These are phyloP conservation scores for Porphyrio hochstetteri DNA, from an alignment of 2,113 vertebrate species.

Conservation along the genomic window DNA sequence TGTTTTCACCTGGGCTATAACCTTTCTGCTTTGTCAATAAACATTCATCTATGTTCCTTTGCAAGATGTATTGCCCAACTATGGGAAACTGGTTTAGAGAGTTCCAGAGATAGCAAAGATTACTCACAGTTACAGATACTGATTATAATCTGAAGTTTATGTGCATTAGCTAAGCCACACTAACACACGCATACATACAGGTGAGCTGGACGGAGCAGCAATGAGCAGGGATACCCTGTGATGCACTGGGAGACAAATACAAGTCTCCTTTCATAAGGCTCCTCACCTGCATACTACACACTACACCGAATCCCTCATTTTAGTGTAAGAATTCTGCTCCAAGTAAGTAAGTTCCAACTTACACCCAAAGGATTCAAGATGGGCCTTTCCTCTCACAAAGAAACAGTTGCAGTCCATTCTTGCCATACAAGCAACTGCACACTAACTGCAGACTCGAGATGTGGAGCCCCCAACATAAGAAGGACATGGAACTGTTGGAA, in stretches of 20 bases:
- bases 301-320: neutral
- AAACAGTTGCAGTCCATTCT: neutral
- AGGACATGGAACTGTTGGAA: too few relatives aligned
- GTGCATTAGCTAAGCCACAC: neutral
- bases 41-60: conserved; percentile 9
- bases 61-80: conserved; percentile 3
- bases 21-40: conserved; percentile 61
- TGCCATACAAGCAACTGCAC: rapidly evolving
- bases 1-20: conserved; percentile 40
- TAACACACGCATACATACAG: neutral
- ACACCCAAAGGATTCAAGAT: neutral
- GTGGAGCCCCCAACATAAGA: too few relatives aligned
- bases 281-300: neutral
- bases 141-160: neutral
- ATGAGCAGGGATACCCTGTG: neutral
- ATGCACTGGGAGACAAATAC: neutral
- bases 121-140: neutral
- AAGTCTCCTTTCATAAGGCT: neutral
- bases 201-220: neutral
- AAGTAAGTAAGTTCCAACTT: neutral
- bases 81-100: neutral
- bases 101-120: neutral
- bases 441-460: neutral
- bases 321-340: neutral
- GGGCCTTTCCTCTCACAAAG: neutral